phyloP scores from a whole-genome alignment of 1,140 invertebrate species.

The Mamestra configurata region DNA sequence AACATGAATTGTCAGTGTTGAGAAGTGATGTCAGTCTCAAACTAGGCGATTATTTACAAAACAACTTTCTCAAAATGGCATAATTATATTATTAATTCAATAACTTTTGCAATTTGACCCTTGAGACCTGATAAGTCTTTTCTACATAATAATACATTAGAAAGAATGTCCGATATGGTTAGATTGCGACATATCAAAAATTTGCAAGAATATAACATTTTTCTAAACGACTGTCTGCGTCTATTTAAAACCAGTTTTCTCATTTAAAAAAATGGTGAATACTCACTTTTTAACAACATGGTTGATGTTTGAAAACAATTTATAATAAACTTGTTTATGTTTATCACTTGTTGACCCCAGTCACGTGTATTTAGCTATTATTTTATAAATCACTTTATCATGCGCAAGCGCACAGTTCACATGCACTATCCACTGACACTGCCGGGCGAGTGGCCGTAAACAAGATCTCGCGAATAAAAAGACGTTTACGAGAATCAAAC shows the following conservation, averaged over 20 bases:
- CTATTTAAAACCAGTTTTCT: slow-evolving; percentile 13
- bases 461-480: slow-evolving; percentile 37
- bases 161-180: background rate
- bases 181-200: background rate
- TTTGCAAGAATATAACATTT: background rate
- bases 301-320: background rate
- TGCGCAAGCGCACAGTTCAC: slow-evolving; percentile 25
- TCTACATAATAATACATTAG: background rate
- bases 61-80: background rate
- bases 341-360: slow-evolving; percentile 13
- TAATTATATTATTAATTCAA: background rate
- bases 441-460: slow-evolving; percentile 50
- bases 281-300: slow-evolving; percentile 24
- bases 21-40: background rate
- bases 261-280: background rate
- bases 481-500: background rate
- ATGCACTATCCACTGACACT: slow-evolving; percentile 43
- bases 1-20: no score
- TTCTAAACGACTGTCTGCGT: background rate
- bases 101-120: background rate
- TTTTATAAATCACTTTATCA: slow-evolving; percentile 33
- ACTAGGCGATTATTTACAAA: background rate
- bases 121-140: background rate
- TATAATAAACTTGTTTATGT: background rate
- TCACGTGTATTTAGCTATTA: slow-evolving; percentile 5